Base-by-base conservation (phyloP, 2,888 invertebrate genomes). In the Pandemis heparana region DNA sequence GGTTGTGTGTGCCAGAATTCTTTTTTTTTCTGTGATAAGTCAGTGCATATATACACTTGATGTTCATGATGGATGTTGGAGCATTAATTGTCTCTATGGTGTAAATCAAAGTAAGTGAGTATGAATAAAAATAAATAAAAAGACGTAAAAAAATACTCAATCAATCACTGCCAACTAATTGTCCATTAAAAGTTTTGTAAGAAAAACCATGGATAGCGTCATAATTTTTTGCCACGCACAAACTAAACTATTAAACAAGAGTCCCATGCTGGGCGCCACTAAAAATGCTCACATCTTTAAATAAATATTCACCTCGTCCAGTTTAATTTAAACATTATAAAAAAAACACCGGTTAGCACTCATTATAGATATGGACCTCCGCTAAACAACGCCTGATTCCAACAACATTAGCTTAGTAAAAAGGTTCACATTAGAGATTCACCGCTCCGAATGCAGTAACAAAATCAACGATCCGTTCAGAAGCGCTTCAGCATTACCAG, bases 391-490 rank as follows among this genome's bases (percentile, higher is more conserved):
- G 23, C 23, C 23, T 32, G 23, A 32, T 32, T 32, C 23, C 23
- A 32, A 32, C 23, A 32, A 39, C n/a, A 38, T 39, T 16, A 59
- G 38, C 16, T 14, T 51, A 8, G 1, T 39, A 41, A 32, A 62
- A 41, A 12, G 18, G 23, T 18, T 9, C 12, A 68, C 12, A 70
- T 65, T 46, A 59, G 14, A 70, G 46, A 64, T 12, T 41, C n/a
- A 46, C 56, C 46, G n/a, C n/a, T 23, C 64, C 43, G 46, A 59
- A 65, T 41, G 8, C 23, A 23, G 32, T 39, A 51, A 66, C 43
- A 14, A 72, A 66, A 56, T 46, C 43, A 63, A 16, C 53, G 63
- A 62, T n/a, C 63, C 72, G 71, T 73, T 38, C 14, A 14, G 32
- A n/a, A 63, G 63, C 46, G 32, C 23, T 46, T 14, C 51, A 61